phyloP scores from a whole-genome alignment of 2,797 vertebrate species.

The Tinamus major region DNA sequence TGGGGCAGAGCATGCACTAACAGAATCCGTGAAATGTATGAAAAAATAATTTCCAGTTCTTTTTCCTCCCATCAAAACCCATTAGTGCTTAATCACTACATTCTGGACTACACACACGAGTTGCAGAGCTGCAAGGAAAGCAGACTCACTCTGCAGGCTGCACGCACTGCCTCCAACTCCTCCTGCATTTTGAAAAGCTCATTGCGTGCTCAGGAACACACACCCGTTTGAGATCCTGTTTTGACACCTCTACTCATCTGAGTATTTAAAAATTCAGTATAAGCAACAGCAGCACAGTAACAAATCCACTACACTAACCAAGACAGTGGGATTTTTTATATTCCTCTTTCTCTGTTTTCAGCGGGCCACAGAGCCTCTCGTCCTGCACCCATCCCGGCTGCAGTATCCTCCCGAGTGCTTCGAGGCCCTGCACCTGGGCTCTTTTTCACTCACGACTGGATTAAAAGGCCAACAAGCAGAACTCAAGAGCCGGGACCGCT shows the following conservation, averaged over 20 bases:
- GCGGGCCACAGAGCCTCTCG: not conserved
- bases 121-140: not conserved
- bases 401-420: not conserved
- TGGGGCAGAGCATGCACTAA: not conserved
- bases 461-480: not conserved
- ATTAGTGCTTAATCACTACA: not conserved
- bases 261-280: not conserved
- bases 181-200: not conserved
- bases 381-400: not conserved
- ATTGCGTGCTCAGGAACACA: not conserved
- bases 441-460: not conserved
- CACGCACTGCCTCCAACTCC: not conserved
- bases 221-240: not conserved
- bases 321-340: not conserved
- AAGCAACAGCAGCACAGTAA: not conserved
- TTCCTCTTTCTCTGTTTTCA: not conserved
- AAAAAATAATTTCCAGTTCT: not conserved
- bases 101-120: not conserved
- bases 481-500: not conserved
- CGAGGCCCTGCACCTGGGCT: not conserved
- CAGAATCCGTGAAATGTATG: not conserved
- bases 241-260: not conserved
- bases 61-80: not conserved
- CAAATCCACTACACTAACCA: fast-evolving
- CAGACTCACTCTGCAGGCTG: not conserved